These are phyloP conservation scores for Gouania willdenowi DNA, from an alignment of 2,797 vertebrate genomes.

Conservation along the genomic window DNA sequence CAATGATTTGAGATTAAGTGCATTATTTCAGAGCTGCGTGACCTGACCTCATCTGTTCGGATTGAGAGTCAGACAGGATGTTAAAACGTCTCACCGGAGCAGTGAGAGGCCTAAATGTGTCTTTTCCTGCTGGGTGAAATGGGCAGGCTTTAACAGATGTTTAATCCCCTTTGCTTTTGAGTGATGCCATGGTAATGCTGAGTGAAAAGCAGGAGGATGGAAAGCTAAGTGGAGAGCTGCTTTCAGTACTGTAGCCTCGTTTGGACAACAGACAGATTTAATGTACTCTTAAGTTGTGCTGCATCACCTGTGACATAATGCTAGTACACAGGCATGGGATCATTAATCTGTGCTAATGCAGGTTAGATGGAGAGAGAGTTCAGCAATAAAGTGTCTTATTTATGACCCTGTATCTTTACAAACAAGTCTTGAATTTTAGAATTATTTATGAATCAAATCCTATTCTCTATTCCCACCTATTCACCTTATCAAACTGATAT, in stretches of 20 bases:
- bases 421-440: no score
- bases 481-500: no score
- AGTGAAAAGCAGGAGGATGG: constrained; percentile 30
- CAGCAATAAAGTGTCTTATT: background rate
- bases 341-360: constrained; percentile 9
- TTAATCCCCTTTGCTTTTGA: constrained; percentile 67
- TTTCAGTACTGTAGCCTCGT: constrained; percentile 12
- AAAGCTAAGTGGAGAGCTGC: constrained; percentile 35
- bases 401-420: no score
- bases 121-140: constrained; percentile 52
- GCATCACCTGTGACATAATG: constrained; percentile 31
- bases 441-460: no score
- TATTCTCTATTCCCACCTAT: no score
- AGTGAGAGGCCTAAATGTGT: constrained; percentile 38
- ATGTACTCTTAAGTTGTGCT: constrained; percentile 14
- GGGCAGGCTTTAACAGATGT: constrained; percentile 63
- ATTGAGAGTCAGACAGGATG: constrained; percentile 34
- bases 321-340: background rate
- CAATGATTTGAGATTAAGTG: constrained; percentile 15
- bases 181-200: constrained; percentile 52
- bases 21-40: constrained; percentile 32
- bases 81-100: constrained; percentile 38
- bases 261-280: constrained; percentile 15
- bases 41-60: constrained; percentile 53
- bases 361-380: background rate